Evolutionary conservation across 2,113 vertebrate species (phyloP).

Genomic region (Circaetus gallicus): DNA sequence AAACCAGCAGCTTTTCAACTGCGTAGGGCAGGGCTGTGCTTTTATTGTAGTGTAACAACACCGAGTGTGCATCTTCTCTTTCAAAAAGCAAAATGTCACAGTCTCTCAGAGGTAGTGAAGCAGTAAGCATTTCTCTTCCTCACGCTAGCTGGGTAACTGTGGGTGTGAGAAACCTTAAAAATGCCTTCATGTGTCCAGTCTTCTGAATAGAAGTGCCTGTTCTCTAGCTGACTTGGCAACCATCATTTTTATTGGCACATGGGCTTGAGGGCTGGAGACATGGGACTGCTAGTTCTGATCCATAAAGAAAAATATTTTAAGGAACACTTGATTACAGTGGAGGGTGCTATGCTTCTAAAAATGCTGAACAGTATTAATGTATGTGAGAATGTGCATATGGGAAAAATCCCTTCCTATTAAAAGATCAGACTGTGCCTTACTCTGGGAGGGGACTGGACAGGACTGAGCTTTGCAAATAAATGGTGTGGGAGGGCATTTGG

Average conservation of each 20-base stretch:
- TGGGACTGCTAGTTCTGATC: slow-evolving; percentile 8
- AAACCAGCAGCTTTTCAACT: not conserved
- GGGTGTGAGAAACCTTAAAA: not conserved
- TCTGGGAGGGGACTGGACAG: rapidly evolving
- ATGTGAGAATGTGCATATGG: not conserved
- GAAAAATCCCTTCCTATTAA: not conserved
- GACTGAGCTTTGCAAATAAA: not conserved
- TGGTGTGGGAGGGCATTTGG: not conserved
- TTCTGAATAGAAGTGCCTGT: not conserved
- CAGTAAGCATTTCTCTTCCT: not conserved
- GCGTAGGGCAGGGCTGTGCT: not conserved
- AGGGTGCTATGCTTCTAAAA: slow-evolving; percentile 28
- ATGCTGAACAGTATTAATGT: not conserved
- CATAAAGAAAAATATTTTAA: slow-evolving; percentile 21
- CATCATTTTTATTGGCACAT: not conserved
- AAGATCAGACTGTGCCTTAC: not conserved
- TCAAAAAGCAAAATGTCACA: not conserved
- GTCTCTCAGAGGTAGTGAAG: not conserved
- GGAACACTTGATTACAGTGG: slow-evolving; percentile 55
- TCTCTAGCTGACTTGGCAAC: not conserved
- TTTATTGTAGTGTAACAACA: not conserved
- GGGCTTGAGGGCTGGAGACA: not conserved
- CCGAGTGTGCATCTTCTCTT: not conserved
- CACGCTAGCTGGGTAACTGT: not conserved
- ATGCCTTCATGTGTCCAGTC: not conserved